These are phyloP conservation scores for Desoria tigrina DNA, from an alignment of 2,888 invertebrate species.

Conservation along the genomic window DNA sequence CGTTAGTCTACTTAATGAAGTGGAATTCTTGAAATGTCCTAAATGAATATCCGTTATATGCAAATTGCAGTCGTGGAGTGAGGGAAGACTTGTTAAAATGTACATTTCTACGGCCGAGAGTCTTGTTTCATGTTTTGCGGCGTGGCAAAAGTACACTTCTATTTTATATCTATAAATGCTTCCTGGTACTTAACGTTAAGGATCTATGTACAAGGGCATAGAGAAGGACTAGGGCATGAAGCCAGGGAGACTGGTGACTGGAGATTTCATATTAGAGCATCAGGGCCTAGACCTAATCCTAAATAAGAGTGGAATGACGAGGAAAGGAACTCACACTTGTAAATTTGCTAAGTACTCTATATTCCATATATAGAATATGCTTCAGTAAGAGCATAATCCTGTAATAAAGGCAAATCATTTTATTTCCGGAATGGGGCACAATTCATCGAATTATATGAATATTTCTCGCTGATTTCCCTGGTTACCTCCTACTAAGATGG, in stretches of 20 bases:
- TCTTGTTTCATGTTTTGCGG: constrained; percentile 7
- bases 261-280: too few relatives aligned
- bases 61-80: constrained; percentile 9
- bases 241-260: not conserved
- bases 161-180: too few relatives aligned
- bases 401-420: constrained; percentile 16
- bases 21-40: constrained; percentile 43
- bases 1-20: constrained; percentile 41
- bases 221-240: not conserved
- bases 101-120: not conserved
- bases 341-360: too few relatives aligned
- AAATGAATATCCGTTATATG: constrained; percentile 31
- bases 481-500: constrained; percentile 12
- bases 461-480: constrained; percentile 11
- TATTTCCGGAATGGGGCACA: constrained; percentile 6
- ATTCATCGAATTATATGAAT: constrained; percentile 17
- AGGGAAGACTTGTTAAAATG: not conserved
- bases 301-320: too few relatives aligned
- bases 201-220: not conserved
- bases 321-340: too few relatives aligned
- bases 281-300: too few relatives aligned
- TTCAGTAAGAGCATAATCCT: not conserved
- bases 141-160: not conserved
- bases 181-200: too few relatives aligned
- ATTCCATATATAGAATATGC: too few relatives aligned